phyloP scores from a whole-genome alignment of 1,140 invertebrate genomes.

The Drosophila obscura region DNA sequence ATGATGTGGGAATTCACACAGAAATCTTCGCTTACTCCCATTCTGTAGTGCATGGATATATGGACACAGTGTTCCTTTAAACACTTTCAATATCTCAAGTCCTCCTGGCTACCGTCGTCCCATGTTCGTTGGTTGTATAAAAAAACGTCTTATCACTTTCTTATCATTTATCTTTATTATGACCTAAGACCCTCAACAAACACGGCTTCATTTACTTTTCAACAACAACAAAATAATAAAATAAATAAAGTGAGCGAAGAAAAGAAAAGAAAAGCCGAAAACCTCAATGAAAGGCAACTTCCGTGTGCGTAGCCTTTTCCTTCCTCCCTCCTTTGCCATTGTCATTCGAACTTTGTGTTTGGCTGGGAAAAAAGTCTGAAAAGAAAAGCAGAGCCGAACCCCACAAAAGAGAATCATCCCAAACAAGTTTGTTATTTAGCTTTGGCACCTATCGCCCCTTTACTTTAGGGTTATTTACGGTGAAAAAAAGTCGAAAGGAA shows the following conservation, averaged over 20 bases:
- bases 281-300: slow-evolving; percentile 74
- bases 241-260: slow-evolving; percentile 22
- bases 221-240: slow-evolving; percentile 46
- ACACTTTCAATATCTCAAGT: slow-evolving; percentile 1
- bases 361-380: slow-evolving; percentile 27
- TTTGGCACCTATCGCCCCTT: slow-evolving; percentile 62
- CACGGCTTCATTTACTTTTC: slow-evolving; percentile 79
- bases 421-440: slow-evolving; percentile 80
- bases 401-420: slow-evolving; percentile 48
- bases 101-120: slow-evolving; percentile 31
- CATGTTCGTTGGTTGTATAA: slow-evolving; percentile 56
- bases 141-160: slow-evolving; percentile 75
- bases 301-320: slow-evolving; percentile 74
- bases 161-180: slow-evolving; percentile 82
- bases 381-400: slow-evolving; percentile 13
- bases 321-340: slow-evolving; percentile 46
- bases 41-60: too few species aligned
- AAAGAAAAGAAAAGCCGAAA: slow-evolving; percentile 37
- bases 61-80: slow-evolving; percentile 19
- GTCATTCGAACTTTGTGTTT: slow-evolving; percentile 72
- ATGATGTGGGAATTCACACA: too few species aligned
- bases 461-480: slow-evolving; percentile 47
- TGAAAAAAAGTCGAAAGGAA: slow-evolving; percentile 43
- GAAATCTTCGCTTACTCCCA: too few species aligned
- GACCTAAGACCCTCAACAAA: slow-evolving; percentile 77